Evolutionary conservation across 2,113 vertebrate species (phyloP).

Genomic region (Kryptolebias marmoratus): DNA sequence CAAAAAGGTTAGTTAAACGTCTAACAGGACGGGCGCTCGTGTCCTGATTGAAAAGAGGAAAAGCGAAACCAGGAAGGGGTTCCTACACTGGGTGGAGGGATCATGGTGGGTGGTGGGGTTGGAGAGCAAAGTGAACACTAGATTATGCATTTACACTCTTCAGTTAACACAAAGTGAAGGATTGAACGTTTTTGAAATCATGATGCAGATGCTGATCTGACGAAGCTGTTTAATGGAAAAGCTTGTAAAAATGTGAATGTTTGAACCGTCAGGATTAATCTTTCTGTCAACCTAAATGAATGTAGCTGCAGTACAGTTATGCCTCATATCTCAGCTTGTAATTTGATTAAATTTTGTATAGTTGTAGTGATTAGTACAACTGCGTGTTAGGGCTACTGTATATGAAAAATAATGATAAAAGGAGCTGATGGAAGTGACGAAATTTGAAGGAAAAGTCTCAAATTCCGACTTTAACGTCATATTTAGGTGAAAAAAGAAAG

Average conservation of each 20-base stretch:
- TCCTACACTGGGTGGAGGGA: conserved; percentile 23
- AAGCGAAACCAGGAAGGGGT: not conserved
- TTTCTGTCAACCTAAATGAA: conserved; percentile 3
- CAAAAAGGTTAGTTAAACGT: conserved; percentile 1
- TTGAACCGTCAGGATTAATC: not conserved
- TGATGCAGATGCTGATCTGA: not conserved
- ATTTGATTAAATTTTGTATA: not conserved
- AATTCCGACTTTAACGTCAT: no score
- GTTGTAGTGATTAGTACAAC: not conserved
- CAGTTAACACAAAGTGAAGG: not conserved
- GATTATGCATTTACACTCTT: conserved; percentile 36
- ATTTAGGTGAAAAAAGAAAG: no score
- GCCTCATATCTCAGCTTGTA: not conserved
- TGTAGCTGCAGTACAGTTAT: not conserved
- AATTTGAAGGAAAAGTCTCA: no score
- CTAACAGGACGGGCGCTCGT: conserved; percentile 4
- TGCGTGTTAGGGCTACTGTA: no score
- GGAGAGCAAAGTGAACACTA: conserved; percentile 6
- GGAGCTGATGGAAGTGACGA: no score
- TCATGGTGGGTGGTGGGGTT: conserved; percentile 10
- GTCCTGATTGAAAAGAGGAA: not conserved
- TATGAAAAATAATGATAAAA: no score
- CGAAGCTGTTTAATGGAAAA: not conserved
- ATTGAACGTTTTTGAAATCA: not conserved
- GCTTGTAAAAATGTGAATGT: conserved; percentile 3